Conservation (phyloP, 2,888 invertebrate species). For the Tenthredo livida region DNA sequence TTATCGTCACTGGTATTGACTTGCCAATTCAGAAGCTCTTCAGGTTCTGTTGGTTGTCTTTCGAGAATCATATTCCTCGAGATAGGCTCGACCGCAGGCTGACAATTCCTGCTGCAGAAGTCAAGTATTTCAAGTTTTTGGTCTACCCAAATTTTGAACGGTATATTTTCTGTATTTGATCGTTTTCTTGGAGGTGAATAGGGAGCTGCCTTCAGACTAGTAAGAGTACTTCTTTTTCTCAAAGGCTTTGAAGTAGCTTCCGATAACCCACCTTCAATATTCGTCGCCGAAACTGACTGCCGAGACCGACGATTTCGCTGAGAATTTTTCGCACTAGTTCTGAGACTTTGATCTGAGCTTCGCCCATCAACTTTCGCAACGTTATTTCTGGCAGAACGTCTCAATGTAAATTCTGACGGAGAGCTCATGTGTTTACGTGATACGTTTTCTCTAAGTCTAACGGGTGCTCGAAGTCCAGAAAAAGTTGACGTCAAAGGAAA, state of each 20-base stretch:
- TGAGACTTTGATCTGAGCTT: not conserved
- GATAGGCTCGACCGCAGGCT: not conserved
- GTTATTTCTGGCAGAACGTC: not conserved
- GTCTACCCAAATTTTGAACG: not conserved
- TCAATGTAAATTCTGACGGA: constrained; percentile 30
- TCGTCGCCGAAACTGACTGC: constrained; percentile 33
- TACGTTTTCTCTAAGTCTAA: constrained; percentile 22
- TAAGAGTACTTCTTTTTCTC: constrained; percentile 21
- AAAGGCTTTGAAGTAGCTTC: not conserved
- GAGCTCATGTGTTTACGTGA: not conserved
- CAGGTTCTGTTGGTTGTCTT: not conserved
- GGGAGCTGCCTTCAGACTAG: not conserved
- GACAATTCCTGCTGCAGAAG: constrained; percentile 1
- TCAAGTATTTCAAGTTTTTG: not conserved
- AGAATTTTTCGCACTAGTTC: not conserved
- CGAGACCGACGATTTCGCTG: not conserved
- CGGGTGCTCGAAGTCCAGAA: not conserved
- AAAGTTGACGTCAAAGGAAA: not conserved
- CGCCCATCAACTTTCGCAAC: not conserved
- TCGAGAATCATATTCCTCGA: not conserved
- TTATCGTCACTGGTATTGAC: not conserved
- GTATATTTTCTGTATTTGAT: not conserved
- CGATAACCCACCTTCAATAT: not conserved
- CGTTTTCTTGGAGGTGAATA: constrained; percentile 32
- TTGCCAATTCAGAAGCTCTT: not conserved